These are phyloP conservation scores for Macroramphosus scolopax DNA, from an alignment of 2,797 vertebrate species.

Conservation along the genomic window DNA sequence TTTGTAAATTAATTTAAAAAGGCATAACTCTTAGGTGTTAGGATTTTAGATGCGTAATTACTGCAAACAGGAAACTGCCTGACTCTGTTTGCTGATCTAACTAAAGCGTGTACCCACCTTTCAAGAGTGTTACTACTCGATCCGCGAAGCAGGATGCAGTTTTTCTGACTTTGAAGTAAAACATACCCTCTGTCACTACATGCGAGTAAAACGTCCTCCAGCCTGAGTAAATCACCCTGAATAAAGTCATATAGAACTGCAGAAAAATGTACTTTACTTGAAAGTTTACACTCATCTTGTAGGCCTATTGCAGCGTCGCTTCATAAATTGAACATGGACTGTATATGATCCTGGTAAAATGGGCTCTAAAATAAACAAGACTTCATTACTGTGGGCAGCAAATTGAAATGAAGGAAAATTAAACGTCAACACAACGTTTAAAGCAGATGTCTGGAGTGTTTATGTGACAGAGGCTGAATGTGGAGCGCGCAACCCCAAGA, in stretches of 20 bases:
- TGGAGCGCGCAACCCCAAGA: constrained; percentile 48
- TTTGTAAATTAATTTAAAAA: too few relatives aligned
- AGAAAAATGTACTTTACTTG: constrained; percentile 5
- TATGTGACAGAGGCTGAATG: constrained; percentile 49
- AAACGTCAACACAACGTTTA: constrained; percentile 47
- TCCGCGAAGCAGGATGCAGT: not conserved
- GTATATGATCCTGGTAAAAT: constrained; percentile 19
- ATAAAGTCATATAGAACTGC: constrained; percentile 8
- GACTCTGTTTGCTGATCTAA: constrained; percentile 17
- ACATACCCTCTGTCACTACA: not conserved
- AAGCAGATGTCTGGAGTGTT: constrained; percentile 54
- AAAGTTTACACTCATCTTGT: constrained; percentile 5
- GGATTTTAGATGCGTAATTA: constrained; percentile 9
- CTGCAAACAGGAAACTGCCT: constrained; percentile 37
- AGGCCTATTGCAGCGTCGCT: constrained; percentile 1
- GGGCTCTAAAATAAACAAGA: constrained; percentile 37
- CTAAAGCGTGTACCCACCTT: not conserved
- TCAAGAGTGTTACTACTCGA: not conserved
- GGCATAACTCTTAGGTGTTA: too few relatives aligned
- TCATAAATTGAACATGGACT: constrained; percentile 27
- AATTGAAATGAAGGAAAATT: constrained; percentile 47
- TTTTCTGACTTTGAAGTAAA: constrained; percentile 1
- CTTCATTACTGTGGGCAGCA: constrained; percentile 25
- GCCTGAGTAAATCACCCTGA: constrained; percentile 1
- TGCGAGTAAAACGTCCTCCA: not conserved